phyloP scores from a whole-genome alignment of 2,797 vertebrate species.

The Mustela erminea region DNA sequence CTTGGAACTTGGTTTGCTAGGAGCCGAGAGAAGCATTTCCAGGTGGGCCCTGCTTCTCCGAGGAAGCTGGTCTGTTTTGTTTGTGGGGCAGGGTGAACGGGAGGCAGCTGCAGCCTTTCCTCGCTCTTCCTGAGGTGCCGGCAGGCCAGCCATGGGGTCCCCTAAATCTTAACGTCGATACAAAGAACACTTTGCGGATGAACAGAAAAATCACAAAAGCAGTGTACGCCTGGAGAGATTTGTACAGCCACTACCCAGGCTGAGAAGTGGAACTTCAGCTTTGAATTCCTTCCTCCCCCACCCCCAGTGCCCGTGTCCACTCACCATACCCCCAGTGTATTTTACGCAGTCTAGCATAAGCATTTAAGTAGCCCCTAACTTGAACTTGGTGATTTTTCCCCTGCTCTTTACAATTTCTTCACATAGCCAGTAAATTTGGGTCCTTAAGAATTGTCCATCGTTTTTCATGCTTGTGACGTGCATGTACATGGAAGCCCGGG shows the following conservation, averaged over 20 bases:
- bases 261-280: too few species aligned
- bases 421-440: rapidly evolving
- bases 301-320: rapidly evolving
- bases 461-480: background rate
- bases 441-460: background rate
- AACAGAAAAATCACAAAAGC: background rate
- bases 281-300: background rate
- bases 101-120: rapidly evolving
- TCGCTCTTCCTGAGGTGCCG: rapidly evolving
- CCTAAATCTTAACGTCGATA: background rate
- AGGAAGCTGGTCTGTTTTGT: background rate
- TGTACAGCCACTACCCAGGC: background rate
- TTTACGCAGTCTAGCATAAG: rapidly evolving
- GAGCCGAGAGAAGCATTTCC: background rate
- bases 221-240: background rate
- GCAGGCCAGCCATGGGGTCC: background rate
- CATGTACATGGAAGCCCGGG: rapidly evolving
- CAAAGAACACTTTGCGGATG: background rate
- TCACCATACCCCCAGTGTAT: background rate
- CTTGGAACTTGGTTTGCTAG: background rate
- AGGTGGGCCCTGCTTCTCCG: background rate
- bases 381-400: background rate
- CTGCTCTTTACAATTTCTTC: background rate
- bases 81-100: background rate
- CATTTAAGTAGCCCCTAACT: background rate